These are phyloP conservation scores for Oryzias melastigma DNA, from an alignment of 2,113 vertebrate genomes.

Conservation along the genomic window DNA sequence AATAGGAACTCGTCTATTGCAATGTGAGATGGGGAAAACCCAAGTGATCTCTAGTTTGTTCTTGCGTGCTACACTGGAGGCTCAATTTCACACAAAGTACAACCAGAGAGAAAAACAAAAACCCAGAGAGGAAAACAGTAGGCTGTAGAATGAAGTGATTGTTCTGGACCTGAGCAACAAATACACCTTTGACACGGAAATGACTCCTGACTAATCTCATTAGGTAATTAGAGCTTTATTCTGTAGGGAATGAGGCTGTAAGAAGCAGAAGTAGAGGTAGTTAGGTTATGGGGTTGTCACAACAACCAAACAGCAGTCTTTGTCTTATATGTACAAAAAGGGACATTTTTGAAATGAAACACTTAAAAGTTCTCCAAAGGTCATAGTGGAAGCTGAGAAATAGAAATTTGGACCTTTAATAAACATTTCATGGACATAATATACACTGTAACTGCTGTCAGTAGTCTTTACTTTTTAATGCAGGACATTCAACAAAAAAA, in stretches of 20 bases:
- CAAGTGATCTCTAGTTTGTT: conserved; percentile 29
- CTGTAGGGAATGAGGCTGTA: too few relatives aligned
- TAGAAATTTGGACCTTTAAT: too few relatives aligned
- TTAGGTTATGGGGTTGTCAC: background rate
- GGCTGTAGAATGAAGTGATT: background rate
- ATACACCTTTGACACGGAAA: background rate
- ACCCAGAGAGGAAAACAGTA: conserved; percentile 10
- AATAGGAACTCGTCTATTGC: conserved; percentile 47
- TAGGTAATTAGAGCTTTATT: too few relatives aligned
- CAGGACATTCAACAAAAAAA: too few relatives aligned
- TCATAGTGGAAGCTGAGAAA: too few relatives aligned
- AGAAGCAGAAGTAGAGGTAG: background rate
- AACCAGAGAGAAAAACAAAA: conserved; percentile 26
- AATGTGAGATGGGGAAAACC: conserved; percentile 60
- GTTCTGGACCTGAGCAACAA: conserved; percentile 8
- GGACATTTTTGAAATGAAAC: too few relatives aligned
- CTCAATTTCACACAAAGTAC: conserved; percentile 54
- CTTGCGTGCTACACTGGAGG: conserved; percentile 28
- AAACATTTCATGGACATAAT: too few relatives aligned
- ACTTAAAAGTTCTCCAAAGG: too few relatives aligned
- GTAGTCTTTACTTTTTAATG: too few relatives aligned
- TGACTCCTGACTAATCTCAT: background rate
- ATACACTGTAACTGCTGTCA: too few relatives aligned
- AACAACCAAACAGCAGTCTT: background rate
- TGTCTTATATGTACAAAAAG: background rate